These are phyloP conservation scores for Gymnodraco acuticeps DNA, from an alignment of 2,797 vertebrate genomes.

Conservation along the genomic window DNA sequence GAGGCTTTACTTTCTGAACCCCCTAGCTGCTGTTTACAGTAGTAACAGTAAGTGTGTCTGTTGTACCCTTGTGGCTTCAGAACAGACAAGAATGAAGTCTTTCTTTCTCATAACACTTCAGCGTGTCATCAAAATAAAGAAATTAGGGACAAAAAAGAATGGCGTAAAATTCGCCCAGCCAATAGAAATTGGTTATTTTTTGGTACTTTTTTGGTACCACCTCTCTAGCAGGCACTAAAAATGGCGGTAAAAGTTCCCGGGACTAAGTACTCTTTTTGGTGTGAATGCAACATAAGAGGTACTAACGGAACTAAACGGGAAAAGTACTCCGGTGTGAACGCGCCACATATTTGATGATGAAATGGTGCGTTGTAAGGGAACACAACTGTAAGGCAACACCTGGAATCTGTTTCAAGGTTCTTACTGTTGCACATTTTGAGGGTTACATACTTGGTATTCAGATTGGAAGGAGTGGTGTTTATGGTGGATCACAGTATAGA, in stretches of 20 bases:
- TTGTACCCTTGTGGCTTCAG: slow-evolving; percentile 1
- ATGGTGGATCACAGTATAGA: slow-evolving; percentile 11
- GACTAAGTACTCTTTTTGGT: too few relatives aligned
- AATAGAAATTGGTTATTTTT: too few relatives aligned
- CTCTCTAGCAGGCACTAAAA: too few relatives aligned
- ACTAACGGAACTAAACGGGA: too few relatives aligned
- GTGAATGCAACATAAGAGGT: too few relatives aligned
- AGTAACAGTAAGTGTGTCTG: neutral
- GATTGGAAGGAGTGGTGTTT: neutral
- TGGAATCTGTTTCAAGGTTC: neutral
- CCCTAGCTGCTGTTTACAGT: neutral
- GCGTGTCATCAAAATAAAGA: neutral
- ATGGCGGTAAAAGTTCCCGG: too few relatives aligned
- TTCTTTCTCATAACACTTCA: neutral
- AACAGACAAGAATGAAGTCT: neutral
- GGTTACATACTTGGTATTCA: neutral
- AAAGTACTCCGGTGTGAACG: too few relatives aligned
- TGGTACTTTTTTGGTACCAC: too few relatives aligned
- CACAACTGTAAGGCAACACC: neutral
- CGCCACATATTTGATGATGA: neutral
- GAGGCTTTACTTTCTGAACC: slow-evolving; percentile 33
- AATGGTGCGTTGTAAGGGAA: neutral
- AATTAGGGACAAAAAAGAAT: too few relatives aligned
- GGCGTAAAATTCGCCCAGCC: too few relatives aligned
- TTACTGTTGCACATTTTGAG: neutral